Conservation (phyloP, 1,140 invertebrate species). For the Caenorhabditis tropicalis region DNA sequence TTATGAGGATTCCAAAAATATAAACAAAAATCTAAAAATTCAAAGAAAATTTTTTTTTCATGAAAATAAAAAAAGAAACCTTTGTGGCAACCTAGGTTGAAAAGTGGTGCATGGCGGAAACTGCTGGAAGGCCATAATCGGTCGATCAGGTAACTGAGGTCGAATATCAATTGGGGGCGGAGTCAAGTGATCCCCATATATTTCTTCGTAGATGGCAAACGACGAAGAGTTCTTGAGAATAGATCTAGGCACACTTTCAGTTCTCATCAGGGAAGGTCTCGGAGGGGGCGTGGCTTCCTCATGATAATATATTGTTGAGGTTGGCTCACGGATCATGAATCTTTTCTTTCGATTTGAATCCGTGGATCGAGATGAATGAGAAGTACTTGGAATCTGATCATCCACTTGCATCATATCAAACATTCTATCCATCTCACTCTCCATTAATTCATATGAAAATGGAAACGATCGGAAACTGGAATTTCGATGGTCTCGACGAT, state of each 20-base stretch:
- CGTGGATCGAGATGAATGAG: neutral
- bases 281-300: slow-evolving; percentile 1
- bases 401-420: slow-evolving; percentile 38
- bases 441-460: slow-evolving; percentile 16
- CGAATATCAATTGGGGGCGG: neutral
- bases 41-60: neutral
- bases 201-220: slow-evolving; percentile 32
- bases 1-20: too few relatives aligned
- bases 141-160: neutral
- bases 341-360: neutral
- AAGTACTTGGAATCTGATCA: neutral
- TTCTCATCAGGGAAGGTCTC: neutral
- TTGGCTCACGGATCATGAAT: slow-evolving; percentile 1
- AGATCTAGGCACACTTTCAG: slow-evolving; percentile 2
- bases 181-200: slow-evolving; percentile 34
- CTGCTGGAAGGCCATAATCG: slow-evolving; percentile 30
- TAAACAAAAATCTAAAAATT: too few relatives aligned
- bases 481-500: neutral
- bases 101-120: slow-evolving; percentile 26
- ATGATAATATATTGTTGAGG: slow-evolving; percentile 15
- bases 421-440: slow-evolving; percentile 26
- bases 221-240: slow-evolving; percentile 18
- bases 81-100: neutral
- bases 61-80: neutral
- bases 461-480: slow-evolving; percentile 10